Evolutionary conservation across 2,888 invertebrate species (phyloP), one percentile per base, ranked within the genome.

Genomic region (Linnaemya tessellans): DNA sequence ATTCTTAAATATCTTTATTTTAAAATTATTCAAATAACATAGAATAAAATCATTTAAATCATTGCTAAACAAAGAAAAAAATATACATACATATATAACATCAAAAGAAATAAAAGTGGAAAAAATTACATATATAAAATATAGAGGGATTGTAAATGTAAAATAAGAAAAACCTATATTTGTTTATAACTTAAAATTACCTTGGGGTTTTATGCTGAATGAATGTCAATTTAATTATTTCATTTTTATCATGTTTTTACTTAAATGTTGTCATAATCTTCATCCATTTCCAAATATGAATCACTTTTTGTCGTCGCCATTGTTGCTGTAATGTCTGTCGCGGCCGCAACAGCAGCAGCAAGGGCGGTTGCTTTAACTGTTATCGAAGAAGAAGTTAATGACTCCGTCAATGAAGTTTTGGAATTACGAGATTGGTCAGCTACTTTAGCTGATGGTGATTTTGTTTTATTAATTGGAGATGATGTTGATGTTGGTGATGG

Each of bases 211-310:
- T 78, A 65, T 77, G 81, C 60, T 75, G 60, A 75, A 82, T 64
- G 43, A 81, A 75, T 68, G 81, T 54, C 58, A 46, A n/a, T 41
- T 74, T 43, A 35, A 10, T 51, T 20, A 1, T 38, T 62, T 70
- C 67, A 51, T 25, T 35, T 25, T 25, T 46, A 30, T 78, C 5
- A 41, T 41, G 43, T 51, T 13, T 25, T 56, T 58, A 3, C 88
- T 92, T 88, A 93, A 88, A 93, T 92, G 89, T 93, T 91, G 89
- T 93, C 92, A 89, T 93, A 93, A 88, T 93, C 92, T 90, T 93
- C 92, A 84, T 93, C 92, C 89, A 93, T 90, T 87, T 92, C 92
- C 80, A 92, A 89, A 87, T 88, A 89, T 68, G 91, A 88, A 87
- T 90, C 88, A 58, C 84, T 87, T 62, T 84, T 87, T 86, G 87